Base-by-base conservation (phyloP, 2,797 vertebrate species). In the Argentina silus region DNA sequence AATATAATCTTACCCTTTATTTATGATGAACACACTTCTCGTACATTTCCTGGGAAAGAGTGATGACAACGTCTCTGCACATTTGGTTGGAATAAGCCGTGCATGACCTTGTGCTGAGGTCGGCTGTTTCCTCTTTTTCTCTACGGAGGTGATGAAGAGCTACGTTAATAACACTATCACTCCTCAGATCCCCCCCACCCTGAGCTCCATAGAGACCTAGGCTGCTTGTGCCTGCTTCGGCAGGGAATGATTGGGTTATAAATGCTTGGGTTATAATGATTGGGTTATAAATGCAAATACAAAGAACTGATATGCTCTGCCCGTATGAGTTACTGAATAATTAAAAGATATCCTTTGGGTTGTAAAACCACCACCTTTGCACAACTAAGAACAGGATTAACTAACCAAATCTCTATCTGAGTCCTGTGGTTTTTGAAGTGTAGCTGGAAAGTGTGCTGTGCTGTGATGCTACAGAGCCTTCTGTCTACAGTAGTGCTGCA, bases 201-300 rank as follows among this genome's bases (percentile, higher is more conserved):
- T 23, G 62, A 7, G 27, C 80, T 74, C 73, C 72, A 67, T 64
- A 51, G 50, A 79, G 65, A 62, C 36, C 63, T 10, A 21, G 50
- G 60, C 70, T 62, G 50, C 67, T 65, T 27, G 68, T 17, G 9
- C 42, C 67, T 70, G 57, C 63, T 51, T 62, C 57, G 0, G 53
- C 75, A 68, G 14, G 36, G 72, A 74, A 77, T 81, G 77, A 90
- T 82, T 77, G 74, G 83, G 83, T 77, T 81, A 70, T 84, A 83
- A 91, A 90, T 89, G n/a, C n/a, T 75, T 80, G n/a, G n/a, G n/a
- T n/a, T n/a, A n/a, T n/a, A 74, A 77, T 81, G 77, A 90, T 82
- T 77, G 74, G 83, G 83, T 77, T 81, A 70, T 84, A 83, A 91
- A 90, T 89, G n/a, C n/a, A 74, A 50, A 50, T 6, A 50, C 48